Conservation (phyloP, 2,888 invertebrate genomes). For the Tanaodytes sp. region DNA sequence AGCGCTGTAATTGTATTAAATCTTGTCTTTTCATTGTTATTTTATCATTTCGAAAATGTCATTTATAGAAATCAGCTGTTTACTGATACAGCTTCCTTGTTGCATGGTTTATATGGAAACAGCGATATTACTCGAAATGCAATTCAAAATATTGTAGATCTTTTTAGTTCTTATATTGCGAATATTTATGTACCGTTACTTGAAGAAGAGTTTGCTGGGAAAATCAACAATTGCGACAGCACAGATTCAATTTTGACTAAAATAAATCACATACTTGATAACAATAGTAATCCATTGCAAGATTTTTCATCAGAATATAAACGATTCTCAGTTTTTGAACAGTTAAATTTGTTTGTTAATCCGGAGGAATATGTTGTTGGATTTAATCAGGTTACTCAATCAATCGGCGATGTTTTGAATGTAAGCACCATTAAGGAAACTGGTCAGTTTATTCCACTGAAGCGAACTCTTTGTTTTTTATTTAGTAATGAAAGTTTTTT, state of each 20-base stretch:
- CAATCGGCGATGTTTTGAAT: background rate
- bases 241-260: background rate
- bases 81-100: no score
- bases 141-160: conserved; percentile 17
- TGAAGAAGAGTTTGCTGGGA: background rate
- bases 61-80: no score
- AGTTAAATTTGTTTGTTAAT: background rate
- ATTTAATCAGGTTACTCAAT: background rate
- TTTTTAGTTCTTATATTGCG: conserved; percentile 18
- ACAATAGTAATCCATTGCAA: background rate
- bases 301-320: background rate
- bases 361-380: background rate
- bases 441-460: no score
- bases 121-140: conserved; percentile 18
- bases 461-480: no score
- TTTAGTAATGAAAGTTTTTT: no score
- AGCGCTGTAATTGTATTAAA: no score
- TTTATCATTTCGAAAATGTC: no score
- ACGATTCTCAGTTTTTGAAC: background rate
- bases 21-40: no score
- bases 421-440: no score
- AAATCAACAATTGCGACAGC: background rate
- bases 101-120: no score
- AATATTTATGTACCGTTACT: conserved; percentile 11
- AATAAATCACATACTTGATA: background rate